phyloP scores from a whole-genome alignment of 1,140 invertebrate species.

The Scaptomyza graminum region DNA sequence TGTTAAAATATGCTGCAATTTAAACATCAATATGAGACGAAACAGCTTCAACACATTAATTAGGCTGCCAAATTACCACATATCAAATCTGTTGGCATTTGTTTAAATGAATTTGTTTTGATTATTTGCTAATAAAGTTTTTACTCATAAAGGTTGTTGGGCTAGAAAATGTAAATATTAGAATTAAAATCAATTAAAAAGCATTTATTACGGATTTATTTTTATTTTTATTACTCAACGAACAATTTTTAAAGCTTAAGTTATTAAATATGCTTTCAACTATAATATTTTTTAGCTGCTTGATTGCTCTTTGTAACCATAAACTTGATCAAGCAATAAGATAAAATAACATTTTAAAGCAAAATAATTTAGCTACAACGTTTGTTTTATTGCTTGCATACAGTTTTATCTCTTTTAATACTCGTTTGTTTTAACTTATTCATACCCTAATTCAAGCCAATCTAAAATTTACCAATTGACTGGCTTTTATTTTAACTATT shows the following conservation, averaged over 20 bases:
- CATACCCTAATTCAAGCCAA: neutral
- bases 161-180: no score
- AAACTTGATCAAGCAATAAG: no score
- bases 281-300: no score
- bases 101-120: constrained; percentile 8
- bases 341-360: no score
- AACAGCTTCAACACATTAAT: constrained; percentile 14
- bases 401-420: neutral
- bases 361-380: no score
- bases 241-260: no score
- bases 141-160: neutral
- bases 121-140: neutral
- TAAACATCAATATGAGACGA: neutral
- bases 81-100: constrained; percentile 15
- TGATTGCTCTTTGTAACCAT: no score
- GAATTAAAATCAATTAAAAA: no score
- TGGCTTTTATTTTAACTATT: neutral
- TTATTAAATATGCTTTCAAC: no score
- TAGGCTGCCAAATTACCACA: constrained; percentile 11
- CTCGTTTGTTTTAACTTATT: neutral
- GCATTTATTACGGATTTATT: no score
- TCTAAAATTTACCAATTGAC: no score
- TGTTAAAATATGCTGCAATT: neutral
- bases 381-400: no score
- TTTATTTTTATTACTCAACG: neutral